Conservation (phyloP, 1,140 invertebrate genomes). For the Conus ventricosus region DNA sequence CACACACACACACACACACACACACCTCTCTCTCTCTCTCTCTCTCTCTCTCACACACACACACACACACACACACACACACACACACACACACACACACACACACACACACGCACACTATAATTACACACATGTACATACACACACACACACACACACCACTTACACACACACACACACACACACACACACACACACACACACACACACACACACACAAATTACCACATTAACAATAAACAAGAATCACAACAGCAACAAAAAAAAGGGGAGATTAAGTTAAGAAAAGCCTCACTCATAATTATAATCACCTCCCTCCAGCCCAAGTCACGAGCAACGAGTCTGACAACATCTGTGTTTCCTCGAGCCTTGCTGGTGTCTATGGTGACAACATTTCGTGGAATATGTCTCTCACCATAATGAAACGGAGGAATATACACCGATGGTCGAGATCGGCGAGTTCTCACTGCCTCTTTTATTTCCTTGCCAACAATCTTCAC, state of each 20-base stretch:
- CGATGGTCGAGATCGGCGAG: not conserved
- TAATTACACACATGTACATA: no score
- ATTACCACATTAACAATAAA: not conserved
- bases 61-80: conserved; percentile 16
- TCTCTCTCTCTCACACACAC: no score
- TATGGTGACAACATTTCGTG: conserved; percentile 64
- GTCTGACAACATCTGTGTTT: conserved; percentile 68
- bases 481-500: not conserved
- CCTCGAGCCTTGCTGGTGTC: conserved; percentile 71
- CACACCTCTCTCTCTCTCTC: no score
- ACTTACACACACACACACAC: not conserved
- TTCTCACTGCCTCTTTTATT: not conserved
- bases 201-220: not conserved
- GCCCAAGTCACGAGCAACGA: conserved; percentile 68
- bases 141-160: not conserved
- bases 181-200: conserved; percentile 15
- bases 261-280: not conserved
- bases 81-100: conserved; percentile 18
- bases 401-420: conserved; percentile 45
- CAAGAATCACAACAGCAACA: not conserved
- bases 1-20: not conserved
- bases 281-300: not conserved
- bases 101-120: conserved; percentile 4
- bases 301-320: conserved; percentile 69
- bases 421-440: conserved; percentile 15